Base-by-base conservation (phyloP, 64 coral and sea anemone genomes). In the Stichodactyla mertensii region DNA sequence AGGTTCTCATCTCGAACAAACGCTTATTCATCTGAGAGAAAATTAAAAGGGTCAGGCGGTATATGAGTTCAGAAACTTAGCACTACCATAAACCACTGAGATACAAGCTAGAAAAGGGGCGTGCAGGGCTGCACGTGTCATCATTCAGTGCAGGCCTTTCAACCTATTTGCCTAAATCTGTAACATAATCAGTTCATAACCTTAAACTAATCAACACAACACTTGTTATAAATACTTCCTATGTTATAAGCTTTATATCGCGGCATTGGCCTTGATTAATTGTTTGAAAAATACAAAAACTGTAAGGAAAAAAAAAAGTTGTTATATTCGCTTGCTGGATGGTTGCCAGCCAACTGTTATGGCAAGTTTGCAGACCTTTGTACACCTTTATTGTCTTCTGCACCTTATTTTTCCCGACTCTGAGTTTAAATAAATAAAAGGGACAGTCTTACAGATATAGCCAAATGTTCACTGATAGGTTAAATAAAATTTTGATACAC, bases 201-300 rank as follows among this genome's bases (percentile, higher is more conserved):
- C 10, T 71, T 24, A 7, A 71, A 71, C 23, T 71, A 71, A 71
- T 71, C 66, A 45, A 6, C 22, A 26, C 61, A 24, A 28, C 6
- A 26, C 66, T 71, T 71, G 20, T 4, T 71, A 71, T 71, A 71
- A 71, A 24, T 71, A 71, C 66, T 71, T 71, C 66, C 66, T 71
- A 23, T 71, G 3, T n/a, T n/a, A n/a, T n/a, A n/a, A 16, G 14
- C 19, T 66, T 66, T 66, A 66, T 11, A 66, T 16, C 62, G 57
- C 57, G 57, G 3, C 61, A 64, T 64, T 64, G 61, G 61, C 66
- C 66, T 71, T 23, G 36, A 45, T 45, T 45, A 71, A 71, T 23
- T 23, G 66, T 71, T 24, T 71, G 66, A 20, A 19, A 71, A 71
- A 71, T 23, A 23, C 36, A 2, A 31, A 45, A 45, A 45, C 36